These are phyloP conservation scores for Scolopax mira DNA, from an alignment of 2,113 vertebrate species.

Conservation along the genomic window DNA sequence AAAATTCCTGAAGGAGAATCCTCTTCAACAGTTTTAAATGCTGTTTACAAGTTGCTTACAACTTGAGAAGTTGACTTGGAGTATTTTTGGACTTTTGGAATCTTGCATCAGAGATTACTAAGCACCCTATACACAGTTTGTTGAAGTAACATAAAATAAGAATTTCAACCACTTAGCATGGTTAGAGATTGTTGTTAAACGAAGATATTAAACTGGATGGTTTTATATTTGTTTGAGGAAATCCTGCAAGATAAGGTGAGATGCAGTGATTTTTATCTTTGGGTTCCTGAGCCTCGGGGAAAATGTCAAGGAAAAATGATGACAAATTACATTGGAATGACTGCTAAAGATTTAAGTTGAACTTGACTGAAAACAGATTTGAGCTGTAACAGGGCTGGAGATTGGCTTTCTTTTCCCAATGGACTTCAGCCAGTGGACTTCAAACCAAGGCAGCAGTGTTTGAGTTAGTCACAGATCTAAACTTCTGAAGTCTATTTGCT, in stretches of 20 bases:
- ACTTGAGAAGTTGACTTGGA: not conserved
- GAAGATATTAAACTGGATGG: not conserved
- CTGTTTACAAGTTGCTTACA: not conserved
- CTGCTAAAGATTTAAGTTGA: not conserved
- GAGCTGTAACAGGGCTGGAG: not conserved
- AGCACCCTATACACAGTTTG: not conserved
- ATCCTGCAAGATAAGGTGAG: not conserved
- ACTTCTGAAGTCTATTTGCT: not conserved
- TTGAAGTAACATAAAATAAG: not conserved
- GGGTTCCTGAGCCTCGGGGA: not conserved
- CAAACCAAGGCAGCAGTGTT: not conserved
- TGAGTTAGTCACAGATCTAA: not conserved
- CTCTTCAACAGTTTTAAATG: not conserved
- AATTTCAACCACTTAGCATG: not conserved
- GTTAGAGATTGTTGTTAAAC: not conserved
- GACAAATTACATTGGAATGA: not conserved
- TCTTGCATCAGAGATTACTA: not conserved
- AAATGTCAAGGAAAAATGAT: not conserved
- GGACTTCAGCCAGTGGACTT: not conserved
- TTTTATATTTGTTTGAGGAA: not conserved
- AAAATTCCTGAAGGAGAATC: not conserved
- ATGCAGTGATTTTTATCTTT: not conserved
- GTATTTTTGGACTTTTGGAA: not conserved
- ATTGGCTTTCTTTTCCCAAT: not conserved
- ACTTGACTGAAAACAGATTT: not conserved